Evolutionary conservation across 2,888 invertebrate species (phyloP).

Genomic region (Azorinus chamasolen): DNA sequence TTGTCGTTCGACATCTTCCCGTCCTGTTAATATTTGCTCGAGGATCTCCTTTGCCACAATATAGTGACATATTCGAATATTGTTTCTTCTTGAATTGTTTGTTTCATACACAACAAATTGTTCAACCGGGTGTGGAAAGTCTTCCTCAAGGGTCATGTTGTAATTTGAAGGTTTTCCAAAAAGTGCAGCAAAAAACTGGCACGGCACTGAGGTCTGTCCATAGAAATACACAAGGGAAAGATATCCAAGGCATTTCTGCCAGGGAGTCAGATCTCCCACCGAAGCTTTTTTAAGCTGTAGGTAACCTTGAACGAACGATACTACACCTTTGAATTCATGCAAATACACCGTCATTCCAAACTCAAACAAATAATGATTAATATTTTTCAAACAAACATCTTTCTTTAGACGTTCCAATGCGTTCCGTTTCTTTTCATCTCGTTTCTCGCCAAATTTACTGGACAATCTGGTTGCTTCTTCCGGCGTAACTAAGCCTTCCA

Average conservation of each 20-base stretch:
- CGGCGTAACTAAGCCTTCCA: constrained; percentile 49
- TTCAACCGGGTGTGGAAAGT: constrained; percentile 49
- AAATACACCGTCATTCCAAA: constrained; percentile 59
- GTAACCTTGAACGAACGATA: constrained; percentile 55
- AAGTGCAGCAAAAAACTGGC: constrained; percentile 52
- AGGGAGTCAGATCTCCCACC: constrained; percentile 25
- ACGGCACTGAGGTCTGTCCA: constrained; percentile 54
- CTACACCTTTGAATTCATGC: constrained; percentile 60
- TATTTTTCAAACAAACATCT: constrained; percentile 25
- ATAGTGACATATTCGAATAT: constrained; percentile 59
- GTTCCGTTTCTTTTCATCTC: constrained; percentile 25
- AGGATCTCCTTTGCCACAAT: constrained; percentile 65
- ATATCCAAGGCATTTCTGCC: constrained; percentile 45
- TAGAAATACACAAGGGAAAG: constrained; percentile 55
- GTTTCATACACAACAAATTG: constrained; percentile 55
- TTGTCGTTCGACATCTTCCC: not conserved
- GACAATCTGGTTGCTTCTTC: constrained; percentile 52
- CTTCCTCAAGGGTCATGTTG: constrained; percentile 36
- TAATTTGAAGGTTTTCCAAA: constrained; percentile 45
- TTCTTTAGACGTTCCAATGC: constrained; percentile 25
- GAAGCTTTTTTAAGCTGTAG: constrained; percentile 32
- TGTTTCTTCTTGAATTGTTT: constrained; percentile 46
- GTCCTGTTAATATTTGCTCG: constrained; percentile 54
- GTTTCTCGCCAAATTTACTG: constrained; percentile 45
- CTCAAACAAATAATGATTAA: constrained; percentile 49